Conservation (phyloP, 2,113 vertebrate genomes). For the Brachyhypopomus occidentalis region DNA sequence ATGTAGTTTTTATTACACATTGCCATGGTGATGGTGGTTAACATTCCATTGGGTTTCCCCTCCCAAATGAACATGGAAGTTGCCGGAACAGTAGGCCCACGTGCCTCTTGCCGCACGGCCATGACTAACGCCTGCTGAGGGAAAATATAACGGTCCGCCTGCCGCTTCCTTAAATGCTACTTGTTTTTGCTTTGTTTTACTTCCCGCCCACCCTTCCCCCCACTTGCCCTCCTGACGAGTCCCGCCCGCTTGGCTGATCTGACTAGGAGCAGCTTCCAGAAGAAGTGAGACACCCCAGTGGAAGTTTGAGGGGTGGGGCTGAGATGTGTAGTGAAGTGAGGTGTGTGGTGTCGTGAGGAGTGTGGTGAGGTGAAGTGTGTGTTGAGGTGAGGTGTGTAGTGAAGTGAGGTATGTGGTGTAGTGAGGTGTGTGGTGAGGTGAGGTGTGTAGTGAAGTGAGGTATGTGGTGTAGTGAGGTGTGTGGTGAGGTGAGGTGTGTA, state of each 20-base stretch:
- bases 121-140: conserved; percentile 36
- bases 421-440: too few species aligned
- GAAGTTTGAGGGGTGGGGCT: background rate
- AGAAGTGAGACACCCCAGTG: background rate
- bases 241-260: background rate
- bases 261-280: conserved; percentile 12
- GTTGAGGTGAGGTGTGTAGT: too few species aligned
- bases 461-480: too few species aligned
- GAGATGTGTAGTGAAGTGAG: background rate
- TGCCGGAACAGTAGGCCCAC: conserved; percentile 33
- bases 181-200: background rate
- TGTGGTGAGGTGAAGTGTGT: too few species aligned
- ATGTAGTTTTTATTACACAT: conserved; percentile 43
- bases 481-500: too few species aligned
- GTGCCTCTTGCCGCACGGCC: conserved; percentile 41
- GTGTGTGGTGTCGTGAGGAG: too few species aligned
- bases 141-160: conserved; percentile 39
- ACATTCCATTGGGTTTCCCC: conserved; percentile 48
- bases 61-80: conserved; percentile 29
- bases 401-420: too few species aligned
- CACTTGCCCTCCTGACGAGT: background rate
- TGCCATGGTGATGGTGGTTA: conserved; percentile 41
- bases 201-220: background rate
- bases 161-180: conserved; percentile 4
- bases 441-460: too few species aligned